phyloP scores from a whole-genome alignment of 2,113 vertebrate species.

The Eublepharis macularius region DNA sequence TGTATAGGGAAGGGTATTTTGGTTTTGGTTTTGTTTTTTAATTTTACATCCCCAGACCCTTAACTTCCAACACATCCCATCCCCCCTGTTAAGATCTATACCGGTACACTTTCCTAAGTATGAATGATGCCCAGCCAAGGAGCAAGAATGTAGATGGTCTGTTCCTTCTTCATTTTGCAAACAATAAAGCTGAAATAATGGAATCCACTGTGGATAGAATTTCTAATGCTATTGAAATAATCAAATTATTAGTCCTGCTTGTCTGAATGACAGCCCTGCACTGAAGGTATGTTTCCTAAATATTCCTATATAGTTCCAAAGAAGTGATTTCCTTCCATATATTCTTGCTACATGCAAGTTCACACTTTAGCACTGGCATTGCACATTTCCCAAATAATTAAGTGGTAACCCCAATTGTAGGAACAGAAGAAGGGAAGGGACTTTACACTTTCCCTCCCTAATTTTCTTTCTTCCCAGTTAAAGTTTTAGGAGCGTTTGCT shows the following conservation, averaged over 20 bases:
- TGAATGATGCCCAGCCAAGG: conserved; percentile 58
- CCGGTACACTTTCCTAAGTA: conserved; percentile 68
- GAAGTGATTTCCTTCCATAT: background rate
- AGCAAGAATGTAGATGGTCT: conserved; percentile 66
- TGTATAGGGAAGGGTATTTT: conserved; percentile 71
- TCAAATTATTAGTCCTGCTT: conserved; percentile 63
- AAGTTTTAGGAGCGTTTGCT: background rate
- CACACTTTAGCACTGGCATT: conserved; percentile 31
- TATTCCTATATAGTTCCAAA: conserved; percentile 1
- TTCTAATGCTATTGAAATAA: conserved; percentile 72
- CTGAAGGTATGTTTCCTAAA: background rate
- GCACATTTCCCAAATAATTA: conserved; percentile 10
- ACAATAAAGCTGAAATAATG: conserved; percentile 79
- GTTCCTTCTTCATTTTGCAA: conserved; percentile 67
- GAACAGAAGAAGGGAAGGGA: conserved; percentile 25
- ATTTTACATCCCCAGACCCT: conserved; percentile 64
- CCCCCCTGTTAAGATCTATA: conserved; percentile 68
- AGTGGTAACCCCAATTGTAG: background rate
- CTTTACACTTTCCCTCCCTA: background rate
- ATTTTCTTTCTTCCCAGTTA: conserved; percentile 9
- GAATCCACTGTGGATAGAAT: conserved; percentile 75
- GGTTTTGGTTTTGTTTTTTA: conserved; percentile 51
- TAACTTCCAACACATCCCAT: conserved; percentile 63
- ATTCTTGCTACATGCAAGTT: conserved; percentile 32
- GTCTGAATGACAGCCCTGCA: conserved; percentile 46